These are phyloP conservation scores for Periplaneta americana DNA, from an alignment of 1,140 invertebrate species.

Conservation along the genomic window DNA sequence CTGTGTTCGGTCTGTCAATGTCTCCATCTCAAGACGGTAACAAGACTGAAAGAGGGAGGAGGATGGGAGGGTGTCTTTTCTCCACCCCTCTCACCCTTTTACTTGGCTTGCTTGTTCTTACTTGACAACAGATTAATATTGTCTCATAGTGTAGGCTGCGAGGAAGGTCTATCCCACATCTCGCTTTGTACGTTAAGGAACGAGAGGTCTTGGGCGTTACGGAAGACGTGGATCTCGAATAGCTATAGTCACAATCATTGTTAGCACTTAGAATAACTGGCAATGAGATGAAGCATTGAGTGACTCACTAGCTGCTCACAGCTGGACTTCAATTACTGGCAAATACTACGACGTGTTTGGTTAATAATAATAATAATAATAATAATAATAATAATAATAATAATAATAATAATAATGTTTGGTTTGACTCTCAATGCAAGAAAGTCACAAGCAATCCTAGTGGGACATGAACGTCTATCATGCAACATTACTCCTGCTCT, in stretches of 20 bases:
- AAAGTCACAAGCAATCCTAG: too few relatives aligned
- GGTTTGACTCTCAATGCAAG: too few relatives aligned
- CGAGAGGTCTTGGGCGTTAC: neutral
- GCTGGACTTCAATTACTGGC: too few relatives aligned
- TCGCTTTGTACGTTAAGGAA: neutral
- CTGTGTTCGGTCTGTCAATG: neutral
- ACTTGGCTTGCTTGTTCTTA: constrained; percentile 33
- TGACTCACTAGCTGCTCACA: too few relatives aligned
- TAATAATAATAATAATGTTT: too few relatives aligned
- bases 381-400: too few relatives aligned
- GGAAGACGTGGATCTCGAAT: neutral
- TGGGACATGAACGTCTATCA: too few relatives aligned
- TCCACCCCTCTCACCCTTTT: neutral
- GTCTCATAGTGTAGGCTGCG: constrained; percentile 28
- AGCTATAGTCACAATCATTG: neutral
- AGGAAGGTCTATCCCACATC: neutral
- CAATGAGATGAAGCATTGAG: too few relatives aligned
- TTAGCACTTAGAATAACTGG: neutral
- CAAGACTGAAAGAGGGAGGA: neutral
- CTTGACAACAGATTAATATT: constrained; percentile 38
- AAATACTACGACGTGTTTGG: too few relatives aligned
- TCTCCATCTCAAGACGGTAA: neutral
- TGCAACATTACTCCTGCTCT: too few relatives aligned
- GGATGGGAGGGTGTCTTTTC: neutral
- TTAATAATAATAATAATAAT: too few relatives aligned